phyloP scores from a whole-genome alignment of 2,888 invertebrate species.

The Furcula furcula region DNA sequence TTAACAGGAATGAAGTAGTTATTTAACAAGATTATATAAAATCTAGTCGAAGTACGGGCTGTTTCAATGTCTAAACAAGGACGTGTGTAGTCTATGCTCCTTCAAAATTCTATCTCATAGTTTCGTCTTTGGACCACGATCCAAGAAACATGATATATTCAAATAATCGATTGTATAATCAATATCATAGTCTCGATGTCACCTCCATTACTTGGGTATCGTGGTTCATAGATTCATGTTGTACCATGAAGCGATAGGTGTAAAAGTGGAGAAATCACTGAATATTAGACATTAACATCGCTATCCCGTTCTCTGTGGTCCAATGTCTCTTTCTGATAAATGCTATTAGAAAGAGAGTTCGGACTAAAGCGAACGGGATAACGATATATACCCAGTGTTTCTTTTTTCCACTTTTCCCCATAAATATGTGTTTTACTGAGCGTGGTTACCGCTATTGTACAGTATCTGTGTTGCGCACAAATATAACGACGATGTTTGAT shows the following conservation, averaged over 20 bases:
- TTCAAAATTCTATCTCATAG: constrained; percentile 17
- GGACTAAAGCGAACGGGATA: no score
- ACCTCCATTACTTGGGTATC: no score
- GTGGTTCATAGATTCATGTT: no score
- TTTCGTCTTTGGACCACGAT: constrained; percentile 25
- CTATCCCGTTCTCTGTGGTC: constrained; percentile 35
- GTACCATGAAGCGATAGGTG: no score
- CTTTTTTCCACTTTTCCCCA: no score
- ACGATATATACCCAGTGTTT: no score
- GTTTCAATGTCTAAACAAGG: constrained; percentile 57
- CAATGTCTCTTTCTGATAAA: constrained; percentile 19
- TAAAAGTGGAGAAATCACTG: no score
- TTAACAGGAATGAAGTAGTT: constrained; percentile 50
- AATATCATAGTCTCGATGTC: no score
- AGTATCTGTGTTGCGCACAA: constrained; percentile 62
- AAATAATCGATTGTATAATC: not conserved
- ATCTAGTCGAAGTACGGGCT: constrained; percentile 33
- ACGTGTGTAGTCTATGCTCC: constrained; percentile 9
- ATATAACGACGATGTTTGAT: constrained; percentile 56
- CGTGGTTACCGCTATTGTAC: constrained; percentile 20
- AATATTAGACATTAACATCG: no score
- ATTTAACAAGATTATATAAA: constrained; percentile 28
- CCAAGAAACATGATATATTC: not conserved
- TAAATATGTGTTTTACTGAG: no score
- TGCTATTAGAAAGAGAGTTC: no score